Base-by-base conservation (phyloP, 2,797 vertebrate genomes). In the Tragopan temminckii region DNA sequence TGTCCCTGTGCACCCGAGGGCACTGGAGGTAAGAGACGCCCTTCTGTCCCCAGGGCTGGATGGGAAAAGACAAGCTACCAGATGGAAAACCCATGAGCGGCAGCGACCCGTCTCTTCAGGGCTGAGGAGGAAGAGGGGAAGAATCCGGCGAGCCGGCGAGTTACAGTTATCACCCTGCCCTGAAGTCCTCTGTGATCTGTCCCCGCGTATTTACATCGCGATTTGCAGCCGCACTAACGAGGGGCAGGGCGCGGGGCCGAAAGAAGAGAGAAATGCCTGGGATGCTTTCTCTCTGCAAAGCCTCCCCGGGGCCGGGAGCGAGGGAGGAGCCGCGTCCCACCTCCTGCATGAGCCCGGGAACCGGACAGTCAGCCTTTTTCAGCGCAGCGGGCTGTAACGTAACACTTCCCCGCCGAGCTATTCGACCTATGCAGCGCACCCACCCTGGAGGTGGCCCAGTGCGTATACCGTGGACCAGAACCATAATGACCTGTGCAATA, bases 291-390 rank as follows among this genome's bases (percentile, higher is more conserved):
- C 61, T 67, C 23, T 4, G 5, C 46, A 59, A 61, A 84, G 75
- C 48, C 29, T 77, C 43, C 19, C 36, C 3, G 50, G 31, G 31
- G 36, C 52, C 1, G 2, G 58, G 79, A 63, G 61, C 38, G 38
- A 87, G 77, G 92, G 90, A 95, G 89, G 94, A 96, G 95, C 77
- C 0, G 63, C 40, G 87, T 94, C 74, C 79, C 82, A 83, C 72
- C 89, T 90, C 85, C 29, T 2, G 2, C 58, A 74, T 96, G 94
- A 92, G 93, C 92, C 58, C 36, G 0, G 74, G 93, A 95, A 93
- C 91, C 59, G 91, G 95, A 91, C 95, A 88, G 85, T 91, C 96
- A 78, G 94, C 95, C 95, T 94, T 89, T 77, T 85, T 90, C 76
- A 57, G 62, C 3, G 17, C 67, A 75, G 80, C 9, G 0, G 77